Conservation (phyloP, 1,140 invertebrate genomes). For the Philaenus spumarius region DNA sequence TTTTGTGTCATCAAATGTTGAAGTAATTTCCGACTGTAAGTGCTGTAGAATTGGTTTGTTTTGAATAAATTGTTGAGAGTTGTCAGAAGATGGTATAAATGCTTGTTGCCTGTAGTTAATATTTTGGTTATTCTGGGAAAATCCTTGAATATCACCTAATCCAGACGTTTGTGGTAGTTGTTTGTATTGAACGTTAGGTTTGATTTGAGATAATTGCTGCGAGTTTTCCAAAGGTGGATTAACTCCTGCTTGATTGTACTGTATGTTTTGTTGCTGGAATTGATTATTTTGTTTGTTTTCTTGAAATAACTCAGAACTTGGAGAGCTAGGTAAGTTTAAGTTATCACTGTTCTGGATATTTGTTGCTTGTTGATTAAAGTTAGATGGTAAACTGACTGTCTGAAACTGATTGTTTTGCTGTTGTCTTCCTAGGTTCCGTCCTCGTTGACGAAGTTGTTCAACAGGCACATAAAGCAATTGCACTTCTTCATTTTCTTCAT, state of each 20-base stretch:
- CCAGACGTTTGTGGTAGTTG: not conserved
- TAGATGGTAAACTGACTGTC: not conserved
- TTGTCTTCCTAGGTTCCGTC: conserved; percentile 34
- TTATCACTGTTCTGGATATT: no score
- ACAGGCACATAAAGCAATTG: conserved; percentile 73
- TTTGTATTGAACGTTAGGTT: not conserved
- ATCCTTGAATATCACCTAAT: no score
- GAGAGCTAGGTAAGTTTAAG: no score
- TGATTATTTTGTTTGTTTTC: conserved; percentile 3
- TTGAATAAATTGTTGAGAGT: not conserved
- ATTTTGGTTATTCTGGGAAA: no score
- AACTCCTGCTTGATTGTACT: no score
- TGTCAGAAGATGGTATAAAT: not conserved
- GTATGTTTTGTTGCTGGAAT: not conserved
- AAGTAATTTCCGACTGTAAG: not conserved
- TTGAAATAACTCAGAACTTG: not conserved
- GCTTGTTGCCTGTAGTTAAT: not conserved
- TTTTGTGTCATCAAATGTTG: not conserved
- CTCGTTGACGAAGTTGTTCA: conserved; percentile 58
- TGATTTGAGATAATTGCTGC: not conserved
- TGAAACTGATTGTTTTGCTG: conserved; percentile 19
- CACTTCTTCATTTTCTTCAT: conserved; percentile 54
- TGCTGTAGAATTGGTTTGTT: not conserved
- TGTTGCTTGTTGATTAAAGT: conserved; percentile 3
- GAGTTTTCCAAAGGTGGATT: no score